Base-by-base conservation (phyloP, 64 coral and sea anemone genomes). In the Porites australiensis region DNA sequence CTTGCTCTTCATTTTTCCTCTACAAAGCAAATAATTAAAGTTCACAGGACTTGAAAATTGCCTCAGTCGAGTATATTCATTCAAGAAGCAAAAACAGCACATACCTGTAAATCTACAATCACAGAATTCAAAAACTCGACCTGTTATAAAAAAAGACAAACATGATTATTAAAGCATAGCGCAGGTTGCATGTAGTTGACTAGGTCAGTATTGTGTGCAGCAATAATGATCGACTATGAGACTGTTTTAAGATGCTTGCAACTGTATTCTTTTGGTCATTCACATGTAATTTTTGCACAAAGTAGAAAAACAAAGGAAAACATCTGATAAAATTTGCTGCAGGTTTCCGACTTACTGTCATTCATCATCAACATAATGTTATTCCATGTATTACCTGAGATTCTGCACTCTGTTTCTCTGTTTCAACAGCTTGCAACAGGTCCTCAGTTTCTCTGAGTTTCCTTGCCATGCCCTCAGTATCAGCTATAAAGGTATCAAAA, bases 1-100 rank as follows among this genome's bases (percentile, higher is more conserved):
- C 86, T 10, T 81, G 71, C 62, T 94, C 93, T 71, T 98, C 93
- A 72, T 92, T 95, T 77, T 98, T 98, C 64, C 92, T 86, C 96
- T 98, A 65, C 67, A 82, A 83, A 7, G 21, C 16, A 94, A 70
- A 79, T 6, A 13, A 51, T 51, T 10, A 79, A 20, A 43, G 8
- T 20, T 55, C 4, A 54, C 2, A 16, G 0, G 12, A 79, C 54
- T 57, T 59, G 44, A 61, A 13, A n/a, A 62, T 61, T 55, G 43
- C 5, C 55, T 13, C 9, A 15, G 15, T n/a, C 8, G 1, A 50
- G 19, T 14, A 14, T 48, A 50, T 57, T 57, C 12, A 72, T 1
- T 8, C 12, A 8, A 11, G 69, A 44, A 4, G 19, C 8, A 44
- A 72, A 7, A 72, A n/a, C 27, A 37, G 27, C 27, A 10, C 72